Percentiles rank a stretch among this genome's conserved stretches.
These are phyloP conservation scores for Lepidochrysops patricia DNA, from an alignment of 2,888 invertebrate species.

Conservation along the genomic window DNA sequence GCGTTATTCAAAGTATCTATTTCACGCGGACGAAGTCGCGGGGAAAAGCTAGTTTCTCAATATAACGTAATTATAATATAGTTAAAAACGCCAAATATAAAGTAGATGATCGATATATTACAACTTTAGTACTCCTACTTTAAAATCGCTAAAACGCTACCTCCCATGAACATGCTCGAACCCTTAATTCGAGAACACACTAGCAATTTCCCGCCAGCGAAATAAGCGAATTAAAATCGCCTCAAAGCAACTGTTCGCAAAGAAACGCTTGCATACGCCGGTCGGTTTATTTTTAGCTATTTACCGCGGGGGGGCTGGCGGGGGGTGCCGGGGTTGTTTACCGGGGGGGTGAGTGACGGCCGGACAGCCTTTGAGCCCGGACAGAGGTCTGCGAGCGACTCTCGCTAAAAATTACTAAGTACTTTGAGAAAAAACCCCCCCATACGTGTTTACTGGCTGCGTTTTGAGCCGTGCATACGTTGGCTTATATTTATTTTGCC, in stretches of 20 bases:
- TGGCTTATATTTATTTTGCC: slow-evolving; percentile 3
- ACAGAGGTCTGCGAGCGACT: slow-evolving; percentile 25
- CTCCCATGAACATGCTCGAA: slow-evolving; percentile 19
- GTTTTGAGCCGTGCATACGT: background rate
- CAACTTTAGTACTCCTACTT: background rate
- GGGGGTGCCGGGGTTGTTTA: slow-evolving; percentile 24
- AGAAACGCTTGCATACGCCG: slow-evolving; percentile 54
- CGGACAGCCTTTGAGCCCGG: slow-evolving; percentile 52
- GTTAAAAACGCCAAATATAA: too few relatives aligned
- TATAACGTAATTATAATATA: too few relatives aligned
- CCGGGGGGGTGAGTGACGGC: slow-evolving; percentile 35
- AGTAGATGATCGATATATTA: too few relatives aligned
- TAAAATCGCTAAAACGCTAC: background rate
- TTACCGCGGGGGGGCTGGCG: slow-evolving; percentile 31
- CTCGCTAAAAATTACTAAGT: slow-evolving; percentile 28
- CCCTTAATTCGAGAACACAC: slow-evolving; percentile 52
- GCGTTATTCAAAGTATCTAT: too few relatives aligned
- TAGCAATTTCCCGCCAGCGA: slow-evolving; percentile 54
- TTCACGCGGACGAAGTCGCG: too few relatives aligned
- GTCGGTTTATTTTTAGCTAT: slow-evolving; percentile 54
- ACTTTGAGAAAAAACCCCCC: slow-evolving; percentile 23
- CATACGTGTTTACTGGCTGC: slow-evolving; percentile 19
- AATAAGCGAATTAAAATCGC: slow-evolving; percentile 69
- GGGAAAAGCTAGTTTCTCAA: too few relatives aligned
- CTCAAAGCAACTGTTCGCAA: slow-evolving; percentile 62